Conservation (phyloP, 2,797 vertebrate species). For the Acrossocheilus wenchowensis region DNA sequence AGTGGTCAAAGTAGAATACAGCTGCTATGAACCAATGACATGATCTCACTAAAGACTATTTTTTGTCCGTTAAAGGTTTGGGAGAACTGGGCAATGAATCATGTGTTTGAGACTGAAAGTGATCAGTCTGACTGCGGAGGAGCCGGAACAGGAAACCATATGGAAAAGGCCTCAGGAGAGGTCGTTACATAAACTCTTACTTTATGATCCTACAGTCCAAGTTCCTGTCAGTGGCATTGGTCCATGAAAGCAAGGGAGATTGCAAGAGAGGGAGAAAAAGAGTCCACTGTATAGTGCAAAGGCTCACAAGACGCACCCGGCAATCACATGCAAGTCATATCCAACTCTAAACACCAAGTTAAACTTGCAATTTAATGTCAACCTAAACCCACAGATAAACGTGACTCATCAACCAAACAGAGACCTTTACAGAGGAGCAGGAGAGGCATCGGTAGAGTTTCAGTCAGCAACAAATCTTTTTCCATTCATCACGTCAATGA, state of each 20-base stretch:
- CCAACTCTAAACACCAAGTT: background rate
- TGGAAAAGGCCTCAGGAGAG: slow-evolving; percentile 45
- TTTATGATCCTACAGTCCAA: slow-evolving; percentile 39
- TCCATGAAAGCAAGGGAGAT: slow-evolving; percentile 42
- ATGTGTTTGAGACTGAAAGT: slow-evolving; percentile 37
- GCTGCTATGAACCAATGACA: background rate
- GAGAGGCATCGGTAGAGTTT: background rate
- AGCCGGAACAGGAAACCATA: slow-evolving; percentile 52
- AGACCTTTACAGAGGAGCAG: background rate
- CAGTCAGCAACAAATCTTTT: background rate
- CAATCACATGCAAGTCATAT: slow-evolving; percentile 24
- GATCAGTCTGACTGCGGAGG: slow-evolving; percentile 29
- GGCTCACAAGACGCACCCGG: slow-evolving; percentile 22
- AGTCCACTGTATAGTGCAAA: background rate
- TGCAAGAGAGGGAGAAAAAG: slow-evolving; percentile 9
- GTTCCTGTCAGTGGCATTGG: slow-evolving; percentile 67
- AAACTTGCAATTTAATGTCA: background rate
- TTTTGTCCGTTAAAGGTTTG: background rate
- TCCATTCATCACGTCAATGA: background rate
- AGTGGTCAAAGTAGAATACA: background rate
- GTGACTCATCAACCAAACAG: background rate
- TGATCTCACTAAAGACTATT: background rate
- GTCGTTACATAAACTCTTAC: slow-evolving; percentile 41
- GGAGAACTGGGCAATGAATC: slow-evolving; percentile 28
- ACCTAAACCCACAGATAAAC: slow-evolving; percentile 3